These are phyloP conservation scores for Microtus oregoni DNA, from an alignment of 2,113 vertebrate species.

Conservation along the genomic window DNA sequence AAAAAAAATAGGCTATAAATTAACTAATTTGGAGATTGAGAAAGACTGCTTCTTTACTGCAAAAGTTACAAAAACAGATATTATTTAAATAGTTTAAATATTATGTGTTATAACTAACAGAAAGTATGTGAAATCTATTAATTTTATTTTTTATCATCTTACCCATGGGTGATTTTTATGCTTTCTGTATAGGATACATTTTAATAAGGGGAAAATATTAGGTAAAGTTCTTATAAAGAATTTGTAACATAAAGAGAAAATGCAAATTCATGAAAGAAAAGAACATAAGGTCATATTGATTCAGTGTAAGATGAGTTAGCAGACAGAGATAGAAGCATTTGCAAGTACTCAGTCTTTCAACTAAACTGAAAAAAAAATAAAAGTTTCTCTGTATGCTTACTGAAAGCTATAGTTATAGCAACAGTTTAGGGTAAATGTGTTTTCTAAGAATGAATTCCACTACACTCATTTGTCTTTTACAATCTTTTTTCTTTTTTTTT, in stretches of 20 bases:
- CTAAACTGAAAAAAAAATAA: neutral
- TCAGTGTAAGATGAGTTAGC: neutral
- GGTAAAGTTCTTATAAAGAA: neutral
- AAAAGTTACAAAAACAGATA: neutral
- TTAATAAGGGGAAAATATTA: neutral
- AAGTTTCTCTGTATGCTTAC: neutral
- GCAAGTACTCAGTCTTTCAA: neutral
- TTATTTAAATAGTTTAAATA: neutral
- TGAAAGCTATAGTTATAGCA: neutral
- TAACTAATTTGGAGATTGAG: neutral
- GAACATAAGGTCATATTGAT: neutral
- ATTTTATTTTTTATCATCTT: neutral
- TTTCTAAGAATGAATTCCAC: neutral
- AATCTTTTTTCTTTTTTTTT: too few relatives aligned
- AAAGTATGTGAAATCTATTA: neutral
- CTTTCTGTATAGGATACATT: too few relatives aligned
- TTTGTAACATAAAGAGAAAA: slow-evolving; percentile 50
- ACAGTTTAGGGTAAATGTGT: neutral
- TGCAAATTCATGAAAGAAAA: neutral
- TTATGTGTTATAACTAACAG: neutral
- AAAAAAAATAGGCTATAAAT: neutral
- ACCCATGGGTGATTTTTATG: neutral
- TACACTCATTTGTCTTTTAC: neutral
- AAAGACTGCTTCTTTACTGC: neutral
- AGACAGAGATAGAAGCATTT: neutral